phyloP scores from a whole-genome alignment of 2,113 vertebrate genomes.

The Microtus richardsoni region DNA sequence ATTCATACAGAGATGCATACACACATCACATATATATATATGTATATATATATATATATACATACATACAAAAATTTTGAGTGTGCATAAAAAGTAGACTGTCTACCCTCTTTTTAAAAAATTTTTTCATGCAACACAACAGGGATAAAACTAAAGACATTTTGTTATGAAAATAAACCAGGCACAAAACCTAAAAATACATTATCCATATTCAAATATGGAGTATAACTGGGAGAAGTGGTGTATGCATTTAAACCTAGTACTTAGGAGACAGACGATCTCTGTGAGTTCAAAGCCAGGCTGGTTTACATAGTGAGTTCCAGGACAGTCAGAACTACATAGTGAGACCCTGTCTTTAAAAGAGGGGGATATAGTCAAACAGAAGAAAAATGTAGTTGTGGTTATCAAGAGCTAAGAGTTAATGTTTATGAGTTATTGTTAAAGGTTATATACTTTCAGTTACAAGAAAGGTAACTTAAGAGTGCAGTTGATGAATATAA shows the following conservation, averaged over 20 bases:
- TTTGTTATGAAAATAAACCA: background rate
- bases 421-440: background rate
- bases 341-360: background rate
- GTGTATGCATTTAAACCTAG: background rate
- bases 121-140: background rate
- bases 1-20: background rate
- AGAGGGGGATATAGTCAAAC: background rate
- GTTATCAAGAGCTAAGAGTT: background rate
- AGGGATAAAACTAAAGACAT: background rate
- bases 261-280: background rate
- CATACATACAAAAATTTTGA: background rate
- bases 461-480: conserved; percentile 16
- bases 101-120: background rate
- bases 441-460: background rate
- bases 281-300: background rate
- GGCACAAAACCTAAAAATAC: background rate
- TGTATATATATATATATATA: too few species aligned
- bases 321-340: background rate
- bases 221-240: background rate
- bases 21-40: background rate
- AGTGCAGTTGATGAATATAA: background rate
- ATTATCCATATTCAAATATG: background rate
- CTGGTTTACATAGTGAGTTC: background rate
- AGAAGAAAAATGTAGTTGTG: background rate
- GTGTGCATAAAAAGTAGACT: background rate